A percentile compares a stretch with the other conserved stretches of the same genome.
Evolutionary conservation across 1,140 invertebrate genomes (phyloP).

Genomic region (Heliconius congener): DNA sequence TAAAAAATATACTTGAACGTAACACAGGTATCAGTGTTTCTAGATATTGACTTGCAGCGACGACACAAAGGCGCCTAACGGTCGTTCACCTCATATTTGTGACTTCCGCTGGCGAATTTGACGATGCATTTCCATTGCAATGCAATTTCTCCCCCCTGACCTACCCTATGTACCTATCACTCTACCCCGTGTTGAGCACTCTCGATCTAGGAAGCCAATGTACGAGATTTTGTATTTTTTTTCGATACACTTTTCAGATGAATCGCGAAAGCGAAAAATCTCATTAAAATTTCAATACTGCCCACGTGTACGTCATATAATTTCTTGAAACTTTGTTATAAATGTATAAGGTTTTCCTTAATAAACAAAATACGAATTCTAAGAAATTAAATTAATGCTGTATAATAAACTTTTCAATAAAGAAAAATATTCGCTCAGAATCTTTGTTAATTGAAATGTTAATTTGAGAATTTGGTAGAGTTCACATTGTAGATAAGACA

Average conservation of each 20-base stretch:
- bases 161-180: conserved; percentile 35
- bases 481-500: too few species aligned
- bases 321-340: too few species aligned
- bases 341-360: too few species aligned
- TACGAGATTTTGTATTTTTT: background rate
- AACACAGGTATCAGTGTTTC: conserved; percentile 16
- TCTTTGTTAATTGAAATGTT: too few species aligned
- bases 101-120: conserved; percentile 44
- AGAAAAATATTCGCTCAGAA: too few species aligned
- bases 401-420: too few species aligned
- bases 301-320: too few species aligned
- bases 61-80: conserved; percentile 43
- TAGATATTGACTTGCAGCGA: conserved; percentile 37
- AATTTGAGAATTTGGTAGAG: too few species aligned
- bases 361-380: too few species aligned
- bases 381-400: too few species aligned
- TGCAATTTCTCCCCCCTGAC: conserved; percentile 39
- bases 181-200: background rate
- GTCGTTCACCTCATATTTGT: conserved; percentile 45
- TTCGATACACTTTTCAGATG: background rate
- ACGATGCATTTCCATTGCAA: conserved; percentile 40
- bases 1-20: background rate
- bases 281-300: background rate
- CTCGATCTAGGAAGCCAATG: background rate
- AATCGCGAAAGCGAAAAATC: background rate